Evolutionary conservation across 2,888 invertebrate genomes (phyloP), one percentile per base, ranked within the genome.

Genomic region (Nyleta sp.): DNA sequence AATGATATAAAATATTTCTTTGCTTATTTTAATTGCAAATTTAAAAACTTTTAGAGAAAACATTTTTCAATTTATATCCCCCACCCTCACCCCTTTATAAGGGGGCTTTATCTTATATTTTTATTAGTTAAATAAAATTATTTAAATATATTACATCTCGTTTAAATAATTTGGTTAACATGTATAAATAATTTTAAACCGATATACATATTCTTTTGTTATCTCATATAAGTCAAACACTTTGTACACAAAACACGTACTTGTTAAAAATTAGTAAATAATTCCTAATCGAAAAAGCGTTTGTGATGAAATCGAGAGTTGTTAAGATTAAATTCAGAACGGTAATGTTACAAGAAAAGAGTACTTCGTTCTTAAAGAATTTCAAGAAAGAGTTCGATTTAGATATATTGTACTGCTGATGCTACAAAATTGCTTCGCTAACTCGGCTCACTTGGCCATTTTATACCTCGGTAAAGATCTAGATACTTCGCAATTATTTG

Each of bases 401-500:
- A 74, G 73, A 78, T 68, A 80, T 71, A 76, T 80, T 60, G 79
- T 72, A 59, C 40, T 46, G 72, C 72, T 67, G 75, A 79, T 79
- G 55, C 55, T 79, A 71, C 74, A 75, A 71, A 74, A 79, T 79
- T 73, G 71, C 65, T 78, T 65, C 24, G 57, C 70, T 74, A 74
- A 71, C 74, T 74, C 48, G 57, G 62, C 35, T 24, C 67, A 67
- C 64, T 67, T 62, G 68, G 64, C 70, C 72, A 73, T 64, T 73
- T 78, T 64, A 68, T 73, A 78, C 50, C 52, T 78, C 57, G 57
- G 52, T 52, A 64, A 70, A 78, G 73, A 73, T 78, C 40, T 52
- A 38, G 78, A 72, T 71, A 62, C 60, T 65, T 71, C 57, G 75
- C 75, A 79, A 79, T 79, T 79, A 79, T 79, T 75, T 68, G 65